Percentiles rank a stretch among this genome's conserved stretches.
Conservation (phyloP, 2,888 invertebrate genomes). For the Orthosia incerta region DNA sequence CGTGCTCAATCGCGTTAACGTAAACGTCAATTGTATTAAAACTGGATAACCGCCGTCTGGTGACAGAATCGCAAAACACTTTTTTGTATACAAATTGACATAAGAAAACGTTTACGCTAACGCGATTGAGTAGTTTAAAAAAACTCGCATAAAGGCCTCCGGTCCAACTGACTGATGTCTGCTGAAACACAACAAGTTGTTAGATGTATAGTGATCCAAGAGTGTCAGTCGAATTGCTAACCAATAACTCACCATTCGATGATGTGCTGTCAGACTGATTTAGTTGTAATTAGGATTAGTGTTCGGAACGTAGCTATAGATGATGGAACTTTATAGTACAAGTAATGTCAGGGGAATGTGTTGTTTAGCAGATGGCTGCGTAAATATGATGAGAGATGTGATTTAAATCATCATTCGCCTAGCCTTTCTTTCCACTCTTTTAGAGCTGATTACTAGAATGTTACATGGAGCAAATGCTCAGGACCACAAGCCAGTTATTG, state of each 20-base stretch:
- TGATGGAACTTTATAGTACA: background rate
- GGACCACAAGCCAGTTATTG: background rate
- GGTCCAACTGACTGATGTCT: no score
- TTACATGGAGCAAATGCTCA: no score
- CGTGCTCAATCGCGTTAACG: no score
- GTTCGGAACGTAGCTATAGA: conserved; percentile 13
- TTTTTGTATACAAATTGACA: no score
- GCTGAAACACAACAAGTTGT: background rate
- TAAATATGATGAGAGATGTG: background rate
- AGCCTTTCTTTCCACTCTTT: background rate
- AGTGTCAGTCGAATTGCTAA: conserved; percentile 36
- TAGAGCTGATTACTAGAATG: background rate
- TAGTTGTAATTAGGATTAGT: conserved; percentile 71
- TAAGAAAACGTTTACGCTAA: no score
- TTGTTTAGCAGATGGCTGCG: background rate
- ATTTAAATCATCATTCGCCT: no score
- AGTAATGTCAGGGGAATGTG: background rate
- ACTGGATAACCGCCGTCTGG: no score
- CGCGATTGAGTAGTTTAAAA: no score
- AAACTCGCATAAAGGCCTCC: no score
- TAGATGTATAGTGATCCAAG: conserved; percentile 2
- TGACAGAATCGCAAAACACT: no score
- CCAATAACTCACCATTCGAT: conserved; percentile 87
- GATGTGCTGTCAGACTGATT: conserved; percentile 84
- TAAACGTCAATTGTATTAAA: no score